A percentile compares a stretch with the other conserved stretches of the same genome.
These are phyloP conservation scores for Phalacrocorax brasilianus DNA, from an alignment of 2,113 vertebrate genomes.

Conservation along the genomic window DNA sequence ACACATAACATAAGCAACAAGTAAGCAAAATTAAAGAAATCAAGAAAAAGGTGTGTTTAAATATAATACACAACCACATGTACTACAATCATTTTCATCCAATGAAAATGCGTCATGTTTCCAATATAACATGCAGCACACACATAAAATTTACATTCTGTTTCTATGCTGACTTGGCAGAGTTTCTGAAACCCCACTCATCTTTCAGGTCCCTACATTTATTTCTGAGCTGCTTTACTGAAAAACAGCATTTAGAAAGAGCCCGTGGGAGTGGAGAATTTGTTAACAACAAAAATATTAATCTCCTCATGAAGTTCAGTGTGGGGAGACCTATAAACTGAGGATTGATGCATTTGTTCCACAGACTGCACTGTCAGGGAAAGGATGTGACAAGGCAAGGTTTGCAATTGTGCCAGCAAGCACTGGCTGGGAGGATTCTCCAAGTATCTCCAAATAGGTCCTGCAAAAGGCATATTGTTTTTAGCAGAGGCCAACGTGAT, in stretches of 20 bases:
- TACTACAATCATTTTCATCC: constrained; percentile 27
- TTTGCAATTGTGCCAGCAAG: background rate
- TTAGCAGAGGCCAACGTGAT: background rate
- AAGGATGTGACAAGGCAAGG: background rate
- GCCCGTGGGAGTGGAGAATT: background rate
- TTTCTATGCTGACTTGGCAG: constrained; percentile 10
- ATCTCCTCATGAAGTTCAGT: background rate
- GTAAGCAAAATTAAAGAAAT: constrained; percentile 8
- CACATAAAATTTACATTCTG: constrained; percentile 14
- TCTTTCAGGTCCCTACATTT: background rate
- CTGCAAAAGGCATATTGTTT: background rate
- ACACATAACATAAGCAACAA: background rate
- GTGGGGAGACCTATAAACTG: background rate
- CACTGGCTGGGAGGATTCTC: background rate
- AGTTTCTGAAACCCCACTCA: background rate
- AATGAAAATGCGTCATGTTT: constrained; percentile 25
- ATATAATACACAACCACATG: background rate
- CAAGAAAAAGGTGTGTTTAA: background rate
- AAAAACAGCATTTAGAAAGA: background rate
- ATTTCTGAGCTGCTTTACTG: background rate
- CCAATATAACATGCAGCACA: constrained; percentile 43
- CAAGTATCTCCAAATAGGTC: background rate
- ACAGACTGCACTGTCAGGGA: background rate
- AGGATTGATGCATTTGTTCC: background rate
- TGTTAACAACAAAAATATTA: constrained; percentile 20